A percentile compares a stretch with the other conserved stretches of the same genome.
These are phyloP conservation scores for Petrolisthes cinctipes DNA, from an alignment of 2,888 invertebrate genomes.

Conservation along the genomic window DNA sequence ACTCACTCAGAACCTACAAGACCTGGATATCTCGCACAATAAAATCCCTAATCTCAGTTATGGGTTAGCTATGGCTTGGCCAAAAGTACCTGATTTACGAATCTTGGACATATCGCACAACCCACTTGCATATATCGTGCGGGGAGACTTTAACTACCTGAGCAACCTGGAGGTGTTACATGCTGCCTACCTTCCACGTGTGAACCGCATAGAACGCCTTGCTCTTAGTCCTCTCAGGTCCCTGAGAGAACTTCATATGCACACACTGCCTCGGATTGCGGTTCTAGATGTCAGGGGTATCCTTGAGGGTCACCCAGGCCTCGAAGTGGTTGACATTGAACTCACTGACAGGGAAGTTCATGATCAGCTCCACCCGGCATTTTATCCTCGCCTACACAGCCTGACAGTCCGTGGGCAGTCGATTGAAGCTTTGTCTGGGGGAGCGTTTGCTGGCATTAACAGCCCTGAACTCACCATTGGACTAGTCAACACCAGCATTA, in stretches of 20 bases:
- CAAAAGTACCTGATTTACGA: constrained; percentile 79
- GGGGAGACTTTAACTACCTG: constrained; percentile 82
- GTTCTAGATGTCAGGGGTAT: constrained; percentile 83
- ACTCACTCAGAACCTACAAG: constrained; percentile 83
- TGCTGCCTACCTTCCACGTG: constrained; percentile 78
- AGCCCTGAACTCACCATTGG: constrained; percentile 80
- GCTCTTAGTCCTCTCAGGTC: constrained; percentile 82
- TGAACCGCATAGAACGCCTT: constrained; percentile 84
- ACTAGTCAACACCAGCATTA: constrained; percentile 84
- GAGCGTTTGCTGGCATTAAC: constrained; percentile 81
- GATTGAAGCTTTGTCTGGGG: constrained; percentile 83
- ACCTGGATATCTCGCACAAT: constrained; percentile 83
- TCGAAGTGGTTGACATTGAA: constrained; percentile 85
- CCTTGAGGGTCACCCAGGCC: constrained; percentile 79
- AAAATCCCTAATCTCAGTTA: constrained; percentile 69
- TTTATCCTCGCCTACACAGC: constrained; percentile 82
- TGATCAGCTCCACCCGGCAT: constrained; percentile 68
- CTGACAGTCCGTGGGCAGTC: constrained; percentile 82
- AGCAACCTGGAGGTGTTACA: constrained; percentile 76
- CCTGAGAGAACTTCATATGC: constrained; percentile 79
- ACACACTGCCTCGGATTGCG: constrained; percentile 83
- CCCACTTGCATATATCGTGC: constrained; percentile 82
- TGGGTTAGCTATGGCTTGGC: constrained; percentile 78
- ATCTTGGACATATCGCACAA: constrained; percentile 85
- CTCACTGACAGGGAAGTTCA: constrained; percentile 84